phyloP scores from a whole-genome alignment of 2,113 vertebrate species.

The Neotragus moschatus region DNA sequence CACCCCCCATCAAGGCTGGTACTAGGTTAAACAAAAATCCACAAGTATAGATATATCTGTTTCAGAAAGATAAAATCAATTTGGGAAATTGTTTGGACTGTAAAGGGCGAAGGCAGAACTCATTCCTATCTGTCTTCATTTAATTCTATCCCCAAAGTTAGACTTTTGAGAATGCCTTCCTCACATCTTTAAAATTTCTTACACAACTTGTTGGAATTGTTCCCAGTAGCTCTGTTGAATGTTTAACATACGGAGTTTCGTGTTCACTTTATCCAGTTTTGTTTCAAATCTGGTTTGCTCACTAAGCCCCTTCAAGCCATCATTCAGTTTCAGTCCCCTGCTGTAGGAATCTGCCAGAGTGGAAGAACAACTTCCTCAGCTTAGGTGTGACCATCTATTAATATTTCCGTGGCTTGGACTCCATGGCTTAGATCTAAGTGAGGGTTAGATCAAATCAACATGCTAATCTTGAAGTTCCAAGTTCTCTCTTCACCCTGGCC shows the following conservation, averaged over 20 bases:
- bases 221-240: neutral
- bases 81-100: slow-evolving; percentile 42
- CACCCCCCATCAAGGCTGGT: neutral
- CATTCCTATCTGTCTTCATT: neutral
- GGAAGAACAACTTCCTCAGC: neutral
- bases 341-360: neutral
- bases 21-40: neutral
- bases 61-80: slow-evolving; percentile 30
- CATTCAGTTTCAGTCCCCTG: neutral
- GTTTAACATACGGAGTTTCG: neutral
- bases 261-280: neutral
- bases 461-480: neutral
- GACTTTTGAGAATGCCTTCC: neutral
- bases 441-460: neutral
- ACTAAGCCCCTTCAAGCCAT: neutral
- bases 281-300: neutral
- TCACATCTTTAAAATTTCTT: neutral
- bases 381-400: neutral
- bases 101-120: neutral
- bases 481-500: neutral
- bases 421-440: neutral
- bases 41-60: neutral
- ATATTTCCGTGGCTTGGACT: neutral
- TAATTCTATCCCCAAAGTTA: slow-evolving; percentile 25
- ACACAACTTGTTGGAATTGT: neutral